These are phyloP conservation scores for Thereva unica DNA, from an alignment of 2,888 invertebrate species.

Conservation along the genomic window DNA sequence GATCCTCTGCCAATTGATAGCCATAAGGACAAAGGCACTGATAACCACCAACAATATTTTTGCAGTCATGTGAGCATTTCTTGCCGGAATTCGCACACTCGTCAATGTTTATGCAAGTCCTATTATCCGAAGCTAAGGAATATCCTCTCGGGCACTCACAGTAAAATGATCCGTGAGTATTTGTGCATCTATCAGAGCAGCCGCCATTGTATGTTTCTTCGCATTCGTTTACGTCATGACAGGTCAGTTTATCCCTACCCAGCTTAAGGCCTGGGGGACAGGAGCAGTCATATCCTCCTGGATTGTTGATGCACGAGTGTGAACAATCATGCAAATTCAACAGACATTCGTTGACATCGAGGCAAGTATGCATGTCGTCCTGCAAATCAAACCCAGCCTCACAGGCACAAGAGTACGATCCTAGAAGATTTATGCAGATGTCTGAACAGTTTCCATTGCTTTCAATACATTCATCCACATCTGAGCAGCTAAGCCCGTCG, in stretches of 20 bases:
- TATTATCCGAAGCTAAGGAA: constrained; percentile 51
- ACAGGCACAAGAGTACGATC: constrained; percentile 62
- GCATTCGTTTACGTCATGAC: constrained; percentile 57
- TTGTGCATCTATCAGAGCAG: constrained; percentile 54
- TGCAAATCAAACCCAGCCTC: constrained; percentile 56
- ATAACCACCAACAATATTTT: constrained; percentile 50
- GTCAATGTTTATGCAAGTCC: constrained; percentile 51
- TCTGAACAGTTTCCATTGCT: constrained; percentile 63
- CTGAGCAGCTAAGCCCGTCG: constrained; percentile 55
- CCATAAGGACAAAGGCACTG: constrained; percentile 62
- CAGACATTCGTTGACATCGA: constrained; percentile 60
- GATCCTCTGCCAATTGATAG: constrained; percentile 49
- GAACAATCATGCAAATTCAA: constrained; percentile 57
- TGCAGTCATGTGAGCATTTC: constrained; percentile 50
- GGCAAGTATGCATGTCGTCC: constrained; percentile 54
- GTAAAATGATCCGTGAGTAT: constrained; percentile 59
- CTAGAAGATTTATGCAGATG: constrained; percentile 64
- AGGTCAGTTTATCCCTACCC: constrained; percentile 49
- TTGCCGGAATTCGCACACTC: constrained; percentile 41
- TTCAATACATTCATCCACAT: constrained; percentile 63
- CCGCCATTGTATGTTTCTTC: constrained; percentile 51
- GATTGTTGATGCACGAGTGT: constrained; percentile 61
- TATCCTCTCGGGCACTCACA: constrained; percentile 61
- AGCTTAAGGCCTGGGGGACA: constrained; percentile 61
- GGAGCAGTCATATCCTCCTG: constrained; percentile 63